Evolutionary conservation across 1,140 invertebrate species (phyloP).

Genomic region (Drosophila orena): DNA sequence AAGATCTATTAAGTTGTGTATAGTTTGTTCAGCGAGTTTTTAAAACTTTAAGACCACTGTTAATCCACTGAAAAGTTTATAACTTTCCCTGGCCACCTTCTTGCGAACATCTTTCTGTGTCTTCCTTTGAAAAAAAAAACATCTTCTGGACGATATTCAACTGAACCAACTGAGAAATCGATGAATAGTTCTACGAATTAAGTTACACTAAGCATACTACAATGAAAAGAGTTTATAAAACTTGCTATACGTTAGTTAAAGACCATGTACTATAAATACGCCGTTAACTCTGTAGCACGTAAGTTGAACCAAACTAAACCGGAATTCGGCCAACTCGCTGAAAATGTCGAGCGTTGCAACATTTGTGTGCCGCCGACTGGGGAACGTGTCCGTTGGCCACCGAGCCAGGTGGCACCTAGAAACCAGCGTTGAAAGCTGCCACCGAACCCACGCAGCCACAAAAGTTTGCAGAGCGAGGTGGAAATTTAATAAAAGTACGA

Average conservation of each 20-base stretch:
- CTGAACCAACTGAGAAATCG: conserved; percentile 46
- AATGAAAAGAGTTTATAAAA: conserved; percentile 71
- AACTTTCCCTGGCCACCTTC: neutral
- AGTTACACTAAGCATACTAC: conserved; percentile 47
- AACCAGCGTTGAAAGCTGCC: conserved; percentile 9
- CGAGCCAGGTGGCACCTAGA: conserved; percentile 56
- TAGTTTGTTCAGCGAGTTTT: too few species aligned
- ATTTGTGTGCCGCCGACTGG: conserved; percentile 35
- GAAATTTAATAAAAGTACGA: conserved; percentile 44
- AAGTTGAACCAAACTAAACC: conserved; percentile 46
- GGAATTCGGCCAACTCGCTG: conserved; percentile 10
- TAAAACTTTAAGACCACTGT: neutral
- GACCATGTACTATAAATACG: conserved; percentile 66
- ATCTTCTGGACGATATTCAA: conserved; percentile 14
- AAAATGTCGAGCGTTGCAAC: conserved; percentile 34
- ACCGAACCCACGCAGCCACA: conserved; percentile 18
- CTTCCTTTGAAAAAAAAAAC: neutral
- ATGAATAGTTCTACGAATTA: conserved; percentile 8
- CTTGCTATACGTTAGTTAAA: conserved; percentile 62
- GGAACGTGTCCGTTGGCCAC: conserved; percentile 58
- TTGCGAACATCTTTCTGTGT: neutral
- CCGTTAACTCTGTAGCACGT: conserved; percentile 68
- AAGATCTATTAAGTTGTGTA: too few species aligned
- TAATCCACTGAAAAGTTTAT: neutral
- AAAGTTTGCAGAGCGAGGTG: conserved; percentile 39